Evolutionary conservation across 2,113 vertebrate genomes (phyloP).

Genomic region (Ptilorrhoa leucosticta): DNA sequence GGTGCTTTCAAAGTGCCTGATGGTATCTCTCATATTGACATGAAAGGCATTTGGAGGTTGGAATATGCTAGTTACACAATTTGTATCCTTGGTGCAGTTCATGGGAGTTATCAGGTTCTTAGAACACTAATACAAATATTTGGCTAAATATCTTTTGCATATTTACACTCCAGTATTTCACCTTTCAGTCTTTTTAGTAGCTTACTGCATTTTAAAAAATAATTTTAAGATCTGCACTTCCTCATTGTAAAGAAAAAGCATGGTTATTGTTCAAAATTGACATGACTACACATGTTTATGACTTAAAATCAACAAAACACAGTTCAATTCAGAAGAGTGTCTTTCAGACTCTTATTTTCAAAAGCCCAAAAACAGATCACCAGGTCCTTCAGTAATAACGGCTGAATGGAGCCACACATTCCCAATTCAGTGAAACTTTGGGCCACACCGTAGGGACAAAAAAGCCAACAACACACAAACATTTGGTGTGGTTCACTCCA

Average conservation of each 20-base stretch:
- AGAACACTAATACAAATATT: neutral
- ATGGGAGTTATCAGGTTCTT: neutral
- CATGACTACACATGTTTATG: neutral
- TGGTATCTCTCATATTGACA: constrained; percentile 72
- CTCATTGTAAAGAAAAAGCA: neutral
- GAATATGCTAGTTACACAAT: constrained; percentile 26
- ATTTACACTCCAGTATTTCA: neutral
- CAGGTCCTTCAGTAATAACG: neutral
- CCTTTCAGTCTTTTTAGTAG: neutral
- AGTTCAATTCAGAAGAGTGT: neutral
- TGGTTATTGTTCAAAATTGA: neutral
- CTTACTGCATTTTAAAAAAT: neutral
- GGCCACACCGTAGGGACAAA: neutral
- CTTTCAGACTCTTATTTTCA: neutral
- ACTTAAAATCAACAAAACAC: neutral
- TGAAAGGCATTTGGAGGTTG: constrained; percentile 79
- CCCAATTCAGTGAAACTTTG: neutral
- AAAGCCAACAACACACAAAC: neutral
- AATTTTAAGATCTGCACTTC: neutral
- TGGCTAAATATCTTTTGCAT: neutral
- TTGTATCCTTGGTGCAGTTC: neutral
- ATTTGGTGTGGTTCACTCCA: neutral
- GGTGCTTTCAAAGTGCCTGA: constrained; percentile 70
- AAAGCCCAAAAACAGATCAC: neutral
- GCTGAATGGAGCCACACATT: neutral